A percentile compares a stretch with the other conserved stretches of the same genome.
These are phyloP conservation scores for Oreochromis aureus DNA, from an alignment of 2,113 vertebrate species.

Conservation along the genomic window DNA sequence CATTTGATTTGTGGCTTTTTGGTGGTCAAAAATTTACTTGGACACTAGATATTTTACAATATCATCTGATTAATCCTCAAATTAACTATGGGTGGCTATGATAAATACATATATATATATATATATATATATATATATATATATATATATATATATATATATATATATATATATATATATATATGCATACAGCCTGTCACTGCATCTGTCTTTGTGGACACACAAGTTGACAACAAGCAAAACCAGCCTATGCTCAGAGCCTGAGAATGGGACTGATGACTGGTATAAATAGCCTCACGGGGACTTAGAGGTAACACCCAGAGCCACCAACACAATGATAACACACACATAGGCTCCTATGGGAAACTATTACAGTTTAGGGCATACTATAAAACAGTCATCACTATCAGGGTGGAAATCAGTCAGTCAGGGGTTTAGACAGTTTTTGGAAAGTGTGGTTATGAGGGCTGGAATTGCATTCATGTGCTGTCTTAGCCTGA, in stretches of 20 bases:
- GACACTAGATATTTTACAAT: neutral
- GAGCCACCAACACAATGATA: constrained; percentile 37
- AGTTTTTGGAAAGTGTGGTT: neutral
- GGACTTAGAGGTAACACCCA: constrained; percentile 36
- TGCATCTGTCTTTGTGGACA: neutral
- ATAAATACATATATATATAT: neutral
- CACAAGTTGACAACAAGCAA: neutral
- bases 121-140: neutral
- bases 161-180: neutral
- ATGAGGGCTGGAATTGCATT: neutral
- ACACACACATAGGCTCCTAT: constrained; percentile 3
- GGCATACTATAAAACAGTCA: constrained; percentile 42
- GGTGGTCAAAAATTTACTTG: neutral
- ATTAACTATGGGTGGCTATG: neutral
- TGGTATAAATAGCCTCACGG: constrained; percentile 38
- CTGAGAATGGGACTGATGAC: constrained; percentile 36
- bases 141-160: too few relatives aligned
- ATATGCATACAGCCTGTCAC: neutral
- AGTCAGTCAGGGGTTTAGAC: neutral
- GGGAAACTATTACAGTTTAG: constrained; percentile 46
- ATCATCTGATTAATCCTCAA: neutral
- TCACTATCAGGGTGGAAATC: constrained; percentile 33
- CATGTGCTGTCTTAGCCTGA: neutral
- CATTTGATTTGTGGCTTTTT: neutral
- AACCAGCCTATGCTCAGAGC: neutral